Evolutionary conservation across 2,888 invertebrate species (phyloP).

Genomic region (Bhutanitis thaidina): DNA sequence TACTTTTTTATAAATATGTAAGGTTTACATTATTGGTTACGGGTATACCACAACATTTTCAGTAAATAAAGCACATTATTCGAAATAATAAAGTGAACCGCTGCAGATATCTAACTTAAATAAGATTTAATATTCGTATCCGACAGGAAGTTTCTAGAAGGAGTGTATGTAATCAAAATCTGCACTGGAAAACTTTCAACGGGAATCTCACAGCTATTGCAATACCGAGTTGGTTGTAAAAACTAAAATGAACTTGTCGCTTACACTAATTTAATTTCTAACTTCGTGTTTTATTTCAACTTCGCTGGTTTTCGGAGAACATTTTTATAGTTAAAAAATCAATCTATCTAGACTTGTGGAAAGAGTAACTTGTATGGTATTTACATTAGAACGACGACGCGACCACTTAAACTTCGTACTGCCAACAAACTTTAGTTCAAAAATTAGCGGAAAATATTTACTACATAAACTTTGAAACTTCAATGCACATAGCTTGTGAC

Average conservation of each 20-base stretch:
- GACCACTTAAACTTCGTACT: slow-evolving; percentile 49
- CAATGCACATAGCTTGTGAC: too few relatives aligned
- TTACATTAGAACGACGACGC: slow-evolving; percentile 48
- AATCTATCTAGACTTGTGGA: slow-evolving; percentile 62
- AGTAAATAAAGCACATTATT: slow-evolving; percentile 74
- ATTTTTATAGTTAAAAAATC: slow-evolving; percentile 75
- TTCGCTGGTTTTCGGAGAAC: slow-evolving; percentile 53
- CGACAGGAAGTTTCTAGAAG: slow-evolving; percentile 70
- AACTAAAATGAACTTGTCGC: slow-evolving; percentile 77
- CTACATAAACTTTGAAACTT: too few relatives aligned
- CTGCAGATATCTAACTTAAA: slow-evolving; percentile 76
- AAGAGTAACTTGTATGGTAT: slow-evolving; percentile 62
- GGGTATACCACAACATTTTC: slow-evolving; percentile 42
- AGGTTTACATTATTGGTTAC: too few relatives aligned
- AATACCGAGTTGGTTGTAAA: slow-evolving; percentile 63
- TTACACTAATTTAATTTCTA: slow-evolving; percentile 77
- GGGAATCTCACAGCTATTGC: slow-evolving; percentile 69
- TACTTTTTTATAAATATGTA: too few relatives aligned
- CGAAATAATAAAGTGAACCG: slow-evolving; percentile 74
- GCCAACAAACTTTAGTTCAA: background rate
- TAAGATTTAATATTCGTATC: slow-evolving; percentile 80
- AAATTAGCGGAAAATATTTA: too few relatives aligned
- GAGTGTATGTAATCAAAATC: slow-evolving; percentile 80
- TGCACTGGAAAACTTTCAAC: slow-evolving; percentile 68
- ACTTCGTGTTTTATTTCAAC: slow-evolving; percentile 70